Evolutionary conservation across 1,140 invertebrate genomes (phyloP), one percentile per base, ranked within the genome.

Genomic region (Drosophila persimilis): DNA sequence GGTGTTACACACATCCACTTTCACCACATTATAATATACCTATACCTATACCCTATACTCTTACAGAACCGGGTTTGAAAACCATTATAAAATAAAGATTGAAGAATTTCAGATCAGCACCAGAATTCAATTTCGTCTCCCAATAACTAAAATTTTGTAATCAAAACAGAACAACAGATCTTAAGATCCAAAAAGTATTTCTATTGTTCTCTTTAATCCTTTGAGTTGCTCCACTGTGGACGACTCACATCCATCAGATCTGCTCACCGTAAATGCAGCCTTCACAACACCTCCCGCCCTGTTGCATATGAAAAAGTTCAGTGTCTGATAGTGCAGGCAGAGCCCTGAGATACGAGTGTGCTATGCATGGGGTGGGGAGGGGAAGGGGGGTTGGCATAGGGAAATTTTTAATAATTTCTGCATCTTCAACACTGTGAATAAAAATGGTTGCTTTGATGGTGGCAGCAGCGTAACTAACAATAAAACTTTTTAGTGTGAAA

Each of bases 401-500:
- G 51, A 60, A 79, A 79, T 79, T 88, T 88, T 88, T 88, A 88
- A 88, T 88, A 88, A 88, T 83, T 86, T 79, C 75, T 79, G 78
- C 83, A 88, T 88, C 84, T 88, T 86, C 75, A 80, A 69, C 83
- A 81, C 83, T 88, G 72, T 79, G 83, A 88, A 88, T 89, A 77
- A 88, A 88, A 88, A 88, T 88, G 77, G 83, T 88, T 88, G 78
- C 83, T 88, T 88, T 88, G 83, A 88, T 69, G 83, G 71, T 55
- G 50, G 56, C 45, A 53, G 52, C 39, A 73, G 43, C 83, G 83
- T 88, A 86, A 88, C 81, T 86, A 86, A 81, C 78, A 86, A 86
- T 86, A 86, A 81, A 86, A 86, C 71, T 86, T 86, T 86, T 86
- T 81, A 85, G 77, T 81, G 74, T 77, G 81, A 86, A 86, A 77